phyloP scores from a whole-genome alignment of 2,888 invertebrate species.

The Labia minor region DNA sequence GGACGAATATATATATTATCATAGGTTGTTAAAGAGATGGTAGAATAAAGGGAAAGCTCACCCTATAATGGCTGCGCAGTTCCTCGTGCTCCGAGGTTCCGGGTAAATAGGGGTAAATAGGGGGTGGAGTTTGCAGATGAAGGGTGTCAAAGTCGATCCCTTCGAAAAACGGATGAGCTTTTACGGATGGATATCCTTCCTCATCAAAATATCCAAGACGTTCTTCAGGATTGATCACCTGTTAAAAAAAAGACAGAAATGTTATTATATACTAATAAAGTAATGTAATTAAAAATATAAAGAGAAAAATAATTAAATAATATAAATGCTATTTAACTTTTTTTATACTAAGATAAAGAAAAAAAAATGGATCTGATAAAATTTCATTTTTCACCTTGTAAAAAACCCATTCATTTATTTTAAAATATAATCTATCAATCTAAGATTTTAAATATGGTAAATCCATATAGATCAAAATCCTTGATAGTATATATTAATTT shows the following conservation, averaged over 20 bases:
- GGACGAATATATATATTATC: not conserved
- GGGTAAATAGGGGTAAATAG: slow-evolving; percentile 69
- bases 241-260: slow-evolving; percentile 22
- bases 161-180: slow-evolving; percentile 76
- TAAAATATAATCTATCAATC: too few relatives aligned
- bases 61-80: slow-evolving; percentile 52
- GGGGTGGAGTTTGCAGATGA: slow-evolving; percentile 66
- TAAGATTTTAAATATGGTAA: too few relatives aligned
- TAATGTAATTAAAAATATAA: too few relatives aligned
- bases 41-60: slow-evolving; percentile 21
- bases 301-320: too few relatives aligned
- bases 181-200: slow-evolving; percentile 66
- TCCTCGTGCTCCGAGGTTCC: slow-evolving; percentile 58
- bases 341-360: too few relatives aligned
- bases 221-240: slow-evolving; percentile 61
- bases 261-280: not conserved
- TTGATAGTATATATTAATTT: too few relatives aligned
- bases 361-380: too few relatives aligned
- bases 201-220: slow-evolving; percentile 70
- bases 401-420: too few relatives aligned
- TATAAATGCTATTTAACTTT: too few relatives aligned
- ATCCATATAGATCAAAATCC: too few relatives aligned
- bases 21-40: not conserved
- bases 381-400: too few relatives aligned
- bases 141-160: slow-evolving; percentile 74